These are phyloP conservation scores for Ivindomyrus marchei DNA, from an alignment of 2,113 vertebrate species.

Conservation along the genomic window DNA sequence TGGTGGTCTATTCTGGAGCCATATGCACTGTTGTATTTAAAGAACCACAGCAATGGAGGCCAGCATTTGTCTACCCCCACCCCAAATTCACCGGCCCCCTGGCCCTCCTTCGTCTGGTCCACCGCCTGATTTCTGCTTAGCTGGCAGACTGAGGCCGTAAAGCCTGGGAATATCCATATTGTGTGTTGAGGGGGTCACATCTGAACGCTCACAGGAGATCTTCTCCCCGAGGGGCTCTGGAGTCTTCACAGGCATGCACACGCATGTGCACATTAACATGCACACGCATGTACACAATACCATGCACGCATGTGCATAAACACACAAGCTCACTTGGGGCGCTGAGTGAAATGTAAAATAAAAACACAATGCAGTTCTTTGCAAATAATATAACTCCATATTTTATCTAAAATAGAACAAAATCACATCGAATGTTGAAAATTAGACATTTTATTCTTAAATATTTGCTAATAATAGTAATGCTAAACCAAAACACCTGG, in stretches of 20 bases:
- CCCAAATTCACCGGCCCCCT: not conserved
- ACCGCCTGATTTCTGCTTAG: slow-evolving; percentile 13
- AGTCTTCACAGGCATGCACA: not conserved
- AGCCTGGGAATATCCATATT: not conserved
- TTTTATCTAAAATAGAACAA: not conserved
- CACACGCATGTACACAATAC: not conserved
- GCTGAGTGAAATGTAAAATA: not conserved
- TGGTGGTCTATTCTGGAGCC: not conserved
- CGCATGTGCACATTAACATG: too few species aligned
- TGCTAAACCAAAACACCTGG: not conserved
- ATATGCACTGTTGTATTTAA: not conserved
- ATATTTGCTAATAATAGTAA: not conserved
- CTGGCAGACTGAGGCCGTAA: not conserved
- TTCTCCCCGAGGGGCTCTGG: not conserved
- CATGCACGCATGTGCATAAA: too few species aligned
- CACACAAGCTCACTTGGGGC: too few species aligned
- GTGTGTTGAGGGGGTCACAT: not conserved
- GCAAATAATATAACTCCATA: not conserved
- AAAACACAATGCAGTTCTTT: not conserved
- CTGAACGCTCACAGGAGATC: not conserved
- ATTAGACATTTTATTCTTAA: too few species aligned
- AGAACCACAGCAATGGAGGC: not conserved
- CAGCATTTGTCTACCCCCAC: not conserved
- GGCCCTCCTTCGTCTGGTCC: slow-evolving; percentile 3
- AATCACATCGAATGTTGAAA: not conserved